phyloP scores from a whole-genome alignment of 2,113 vertebrate species.

The Hippotragus niger region DNA sequence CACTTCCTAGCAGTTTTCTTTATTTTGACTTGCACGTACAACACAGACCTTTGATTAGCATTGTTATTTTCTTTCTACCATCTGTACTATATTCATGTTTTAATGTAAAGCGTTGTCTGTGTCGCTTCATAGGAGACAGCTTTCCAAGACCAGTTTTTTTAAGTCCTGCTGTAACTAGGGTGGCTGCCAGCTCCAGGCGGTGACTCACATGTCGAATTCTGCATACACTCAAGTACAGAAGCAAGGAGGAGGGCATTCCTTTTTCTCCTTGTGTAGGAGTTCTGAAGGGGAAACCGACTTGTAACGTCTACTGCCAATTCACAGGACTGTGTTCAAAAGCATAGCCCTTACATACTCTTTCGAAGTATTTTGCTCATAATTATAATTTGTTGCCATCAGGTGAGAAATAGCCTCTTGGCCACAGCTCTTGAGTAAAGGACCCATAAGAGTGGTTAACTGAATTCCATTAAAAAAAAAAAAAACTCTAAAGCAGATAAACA shows the following conservation, averaged over 20 bases:
- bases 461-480: neutral
- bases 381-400: neutral
- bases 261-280: neutral
- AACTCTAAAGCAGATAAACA: constrained; percentile 32
- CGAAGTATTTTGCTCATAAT: neutral
- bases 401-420: neutral
- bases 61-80: neutral
- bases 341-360: neutral
- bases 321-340: neutral
- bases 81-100: neutral
- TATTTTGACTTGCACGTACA: neutral
- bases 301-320: neutral
- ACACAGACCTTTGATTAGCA: neutral
- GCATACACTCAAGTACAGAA: neutral
- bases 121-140: neutral
- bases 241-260: neutral
- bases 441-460: neutral
- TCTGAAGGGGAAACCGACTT: neutral
- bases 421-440: neutral
- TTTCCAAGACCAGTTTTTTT: neutral
- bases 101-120: neutral
- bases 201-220: neutral
- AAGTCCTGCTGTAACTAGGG: neutral
- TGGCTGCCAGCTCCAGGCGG: neutral
- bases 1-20: neutral